phyloP scores from a whole-genome alignment of 2,113 vertebrate species.

The Grammomys dolichurus region DNA sequence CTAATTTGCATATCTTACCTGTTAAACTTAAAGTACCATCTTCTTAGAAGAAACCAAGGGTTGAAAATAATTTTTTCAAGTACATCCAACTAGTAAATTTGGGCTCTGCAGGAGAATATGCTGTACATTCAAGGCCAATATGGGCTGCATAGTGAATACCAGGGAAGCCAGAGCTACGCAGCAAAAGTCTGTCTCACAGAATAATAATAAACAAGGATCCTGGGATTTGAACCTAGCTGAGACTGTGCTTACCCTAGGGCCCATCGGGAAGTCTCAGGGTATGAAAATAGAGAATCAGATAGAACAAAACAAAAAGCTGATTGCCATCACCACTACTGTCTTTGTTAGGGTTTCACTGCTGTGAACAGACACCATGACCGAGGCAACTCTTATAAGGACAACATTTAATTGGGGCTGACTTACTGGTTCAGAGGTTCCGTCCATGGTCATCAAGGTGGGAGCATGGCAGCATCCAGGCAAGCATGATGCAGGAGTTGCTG shows the following conservation, averaged over 20 bases:
- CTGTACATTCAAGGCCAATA: background rate
- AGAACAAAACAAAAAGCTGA: background rate
- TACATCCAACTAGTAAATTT: background rate
- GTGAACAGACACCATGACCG: no score
- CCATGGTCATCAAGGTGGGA: no score
- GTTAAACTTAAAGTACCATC: conserved; percentile 8
- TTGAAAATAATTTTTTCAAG: background rate
- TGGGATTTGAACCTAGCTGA: background rate
- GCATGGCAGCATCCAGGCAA: no score
- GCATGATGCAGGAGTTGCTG: no score
- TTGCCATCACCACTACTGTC: background rate
- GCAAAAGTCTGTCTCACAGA: background rate
- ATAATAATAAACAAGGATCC: background rate
- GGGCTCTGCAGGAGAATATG: background rate
- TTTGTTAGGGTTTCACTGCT: no score
- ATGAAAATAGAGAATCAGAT: background rate
- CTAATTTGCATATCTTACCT: background rate
- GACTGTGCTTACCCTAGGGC: background rate
- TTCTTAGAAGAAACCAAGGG: background rate
- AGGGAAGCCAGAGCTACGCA: background rate
- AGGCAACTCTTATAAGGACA: no score
- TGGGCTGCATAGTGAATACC: background rate
- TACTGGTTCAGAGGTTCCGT: no score
- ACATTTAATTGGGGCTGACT: no score
- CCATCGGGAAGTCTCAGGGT: background rate